Conservation (phyloP, 1,140 invertebrate species). For the Bombus affinis region DNA sequence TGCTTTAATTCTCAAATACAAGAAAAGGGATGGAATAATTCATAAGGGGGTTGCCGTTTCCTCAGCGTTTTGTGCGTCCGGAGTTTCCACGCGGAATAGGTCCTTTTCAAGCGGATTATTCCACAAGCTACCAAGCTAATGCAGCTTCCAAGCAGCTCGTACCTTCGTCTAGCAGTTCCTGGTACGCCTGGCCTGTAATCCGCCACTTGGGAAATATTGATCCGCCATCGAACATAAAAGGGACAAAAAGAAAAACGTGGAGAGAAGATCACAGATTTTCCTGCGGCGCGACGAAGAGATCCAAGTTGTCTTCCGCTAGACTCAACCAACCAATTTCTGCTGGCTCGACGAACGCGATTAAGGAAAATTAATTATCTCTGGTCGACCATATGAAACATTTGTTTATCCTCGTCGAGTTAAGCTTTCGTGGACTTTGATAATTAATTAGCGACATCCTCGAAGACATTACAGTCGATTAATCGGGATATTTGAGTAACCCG, state of each 20-base stretch:
- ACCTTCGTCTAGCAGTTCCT: neutral
- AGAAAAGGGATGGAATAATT: neutral
- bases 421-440: neutral
- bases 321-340: no score
- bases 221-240: neutral
- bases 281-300: neutral
- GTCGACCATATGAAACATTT: neutral
- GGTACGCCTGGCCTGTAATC: neutral
- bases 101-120: neutral
- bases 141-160: neutral
- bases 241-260: neutral
- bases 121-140: neutral
- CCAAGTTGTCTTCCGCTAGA: no score
- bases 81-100: neutral
- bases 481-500: neutral
- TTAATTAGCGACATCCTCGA: neutral
- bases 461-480: neutral
- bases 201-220: conserved; percentile 9
- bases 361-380: conserved; percentile 9
- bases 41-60: neutral
- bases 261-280: neutral
- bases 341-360: neutral
- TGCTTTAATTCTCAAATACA: neutral
- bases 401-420: neutral
- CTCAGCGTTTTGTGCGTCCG: neutral